Evolutionary conservation across 2,888 invertebrate genomes (phyloP), one percentile per base, ranked within the genome.

Genomic region (Subacronicta megacephala): DNA sequence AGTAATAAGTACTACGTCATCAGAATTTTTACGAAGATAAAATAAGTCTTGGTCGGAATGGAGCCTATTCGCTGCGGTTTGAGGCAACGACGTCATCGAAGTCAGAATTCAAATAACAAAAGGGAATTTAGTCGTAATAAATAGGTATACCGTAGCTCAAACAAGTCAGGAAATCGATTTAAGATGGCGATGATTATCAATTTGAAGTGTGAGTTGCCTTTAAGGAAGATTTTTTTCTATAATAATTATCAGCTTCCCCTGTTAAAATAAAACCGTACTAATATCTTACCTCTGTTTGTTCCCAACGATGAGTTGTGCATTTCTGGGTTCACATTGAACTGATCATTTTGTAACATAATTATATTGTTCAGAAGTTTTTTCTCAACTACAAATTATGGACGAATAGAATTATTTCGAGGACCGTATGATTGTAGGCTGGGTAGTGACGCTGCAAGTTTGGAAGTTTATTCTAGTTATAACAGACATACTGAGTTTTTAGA

Each of bases 321-420:
- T 84, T 84, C 77, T 68, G 60, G 49, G 51, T 59, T 49, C 59
- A 66, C 54, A 91, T 91, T 91, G 89, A 91, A 90, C 91, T 90
- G 89, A 88, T 90, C 84, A 90, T 92, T 92, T 93, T 89, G 89
- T 90, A 89, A 91, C 83, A 91, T 92, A 93, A 93, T 93, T 93
- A 92, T 87, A 90, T 90, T 89, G 90, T 90, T 89, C 90, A 82
- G 81, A 82, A 81, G 82, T 85, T 92, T 92, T 92, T 92, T 92
- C 88, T 90, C 82, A 81, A 77, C 84, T 81, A 88, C 88, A 87
- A 93, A 92, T 93, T 92, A 92, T 87, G 84, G 88, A 84, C 84
- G 88, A 86, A 85, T 82, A 81, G 84, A 92, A 92, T 93, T 91
- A 93, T 92, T 89, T 89, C 77, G 87, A 89, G 87, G 87, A 89